Base-by-base conservation (phyloP, 1,140 invertebrate genomes). In the Mizuhopecten yessoensis region DNA sequence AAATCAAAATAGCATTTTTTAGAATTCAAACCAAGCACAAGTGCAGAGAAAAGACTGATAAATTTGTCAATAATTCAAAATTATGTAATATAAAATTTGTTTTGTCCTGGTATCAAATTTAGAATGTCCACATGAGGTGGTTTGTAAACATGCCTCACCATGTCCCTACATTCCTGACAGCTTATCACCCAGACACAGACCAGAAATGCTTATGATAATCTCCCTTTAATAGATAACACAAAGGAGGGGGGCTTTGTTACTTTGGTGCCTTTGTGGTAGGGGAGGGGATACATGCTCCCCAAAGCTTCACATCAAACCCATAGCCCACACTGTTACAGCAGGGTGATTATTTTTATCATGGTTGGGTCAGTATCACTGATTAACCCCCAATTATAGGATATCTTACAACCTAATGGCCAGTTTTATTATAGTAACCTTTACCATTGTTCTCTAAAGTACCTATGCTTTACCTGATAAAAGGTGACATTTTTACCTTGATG, bases 141-240 rank as follows among this genome's bases (percentile, higher is more conserved):
- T n/a, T n/a, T n/a, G 57, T 75, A 29, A 17, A 29, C 57, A 75
- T n/a, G 57, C 57, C 57, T 29, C 1, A 5, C 57, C 57, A 75
- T 75, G 57, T 75, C 57, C 57, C n/a, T 13, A n/a, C 57, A 75
- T 75, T 75, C 57, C 57, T 29, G 0, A 75, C 57, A n/a, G 57
- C 57, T 75, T 75, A 75, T 75, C 45, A 11, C 13, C 17, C 23
- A n/a, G 57, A 75, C 57, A 57, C 17, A 29, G 29, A 75, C 57
- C 57, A 75, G 57, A 75, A 75, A 75, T n/a, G 45, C 57, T 75
- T 29, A 5, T 29, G 57, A 75, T 75, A 75, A 75, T 75, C 57
- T 75, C 23, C 57, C 57, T 75, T 75, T 75, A 75, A 75, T 29
- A 75, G 57, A 75, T 75, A 75, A 29, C 23, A 5, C 57, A 75